Evolutionary conservation across 2,797 vertebrate species (phyloP).

Genomic region (Sibirionetta formosa): DNA sequence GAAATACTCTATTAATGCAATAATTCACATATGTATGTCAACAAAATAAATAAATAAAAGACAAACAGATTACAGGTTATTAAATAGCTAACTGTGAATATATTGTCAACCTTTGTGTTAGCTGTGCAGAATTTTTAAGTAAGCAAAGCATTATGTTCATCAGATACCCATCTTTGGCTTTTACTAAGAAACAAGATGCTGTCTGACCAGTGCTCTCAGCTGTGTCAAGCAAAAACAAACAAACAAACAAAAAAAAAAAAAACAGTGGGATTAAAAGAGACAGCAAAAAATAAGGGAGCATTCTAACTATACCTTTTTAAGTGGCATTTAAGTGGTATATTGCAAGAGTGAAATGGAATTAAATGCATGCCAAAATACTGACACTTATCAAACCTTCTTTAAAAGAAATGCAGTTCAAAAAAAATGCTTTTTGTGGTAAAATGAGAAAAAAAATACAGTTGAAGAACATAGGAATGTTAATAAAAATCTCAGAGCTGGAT

Average conservation of each 20-base stretch:
- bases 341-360: neutral
- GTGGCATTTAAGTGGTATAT: neutral
- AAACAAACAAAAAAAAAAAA: too few relatives aligned
- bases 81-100: neutral
- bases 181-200: slow-evolving; percentile 42
- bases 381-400: slow-evolving; percentile 33
- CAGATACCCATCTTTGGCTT: slow-evolving; percentile 35
- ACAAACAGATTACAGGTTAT: neutral
- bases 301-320: neutral
- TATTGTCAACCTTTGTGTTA: neutral
- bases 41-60: neutral
- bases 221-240: neutral
- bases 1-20: neutral
- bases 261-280: neutral
- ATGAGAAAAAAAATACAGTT: neutral
- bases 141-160: slow-evolving; percentile 37
- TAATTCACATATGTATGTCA: neutral
- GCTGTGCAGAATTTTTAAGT: slow-evolving; percentile 55
- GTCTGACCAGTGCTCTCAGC: slow-evolving; percentile 14
- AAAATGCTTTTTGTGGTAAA: neutral
- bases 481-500: neutral
- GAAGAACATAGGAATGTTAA: neutral
- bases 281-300: neutral
- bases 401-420: neutral
- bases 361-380: neutral